Conservation (phyloP, 2,888 invertebrate genomes). For the Selenia dentaria region DNA sequence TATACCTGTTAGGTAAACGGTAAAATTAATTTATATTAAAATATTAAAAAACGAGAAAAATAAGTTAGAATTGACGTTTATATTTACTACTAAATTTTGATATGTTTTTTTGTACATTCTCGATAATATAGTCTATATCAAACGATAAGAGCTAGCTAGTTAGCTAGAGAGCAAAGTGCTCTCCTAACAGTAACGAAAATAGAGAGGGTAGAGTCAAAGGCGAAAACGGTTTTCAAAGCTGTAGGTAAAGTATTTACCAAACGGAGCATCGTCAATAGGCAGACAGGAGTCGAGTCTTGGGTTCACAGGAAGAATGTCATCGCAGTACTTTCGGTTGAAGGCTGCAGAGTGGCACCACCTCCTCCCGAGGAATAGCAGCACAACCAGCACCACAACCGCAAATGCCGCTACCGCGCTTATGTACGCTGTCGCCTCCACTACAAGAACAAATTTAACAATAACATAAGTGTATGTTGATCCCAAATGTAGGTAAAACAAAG, state of each 20-base stretch:
- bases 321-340: conserved; percentile 67
- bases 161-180: too few relatives aligned
- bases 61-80: not conserved
- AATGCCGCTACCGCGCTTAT: conserved; percentile 94
- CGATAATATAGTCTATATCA: too few relatives aligned
- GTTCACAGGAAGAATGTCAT: conserved; percentile 77
- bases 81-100: too few relatives aligned
- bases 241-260: conserved; percentile 59
- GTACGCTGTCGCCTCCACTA: conserved; percentile 94
- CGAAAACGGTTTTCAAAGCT: not conserved
- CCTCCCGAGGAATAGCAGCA: conserved; percentile 94
- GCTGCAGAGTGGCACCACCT: conserved; percentile 82
- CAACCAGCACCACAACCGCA: conserved; percentile 91
- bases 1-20: too few relatives aligned
- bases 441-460: too few relatives aligned
- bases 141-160: too few relatives aligned
- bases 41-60: too few relatives aligned
- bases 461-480: too few relatives aligned
- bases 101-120: too few relatives aligned
- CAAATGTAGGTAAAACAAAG: too few relatives aligned
- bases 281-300: conserved; percentile 62
- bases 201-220: not conserved
- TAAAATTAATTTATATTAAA: too few relatives aligned
- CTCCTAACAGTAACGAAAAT: too few relatives aligned
- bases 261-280: conserved; percentile 71